Evolutionary conservation across 2,888 invertebrate species (phyloP).

Genomic region (Nasonovia ribisnigri): DNA sequence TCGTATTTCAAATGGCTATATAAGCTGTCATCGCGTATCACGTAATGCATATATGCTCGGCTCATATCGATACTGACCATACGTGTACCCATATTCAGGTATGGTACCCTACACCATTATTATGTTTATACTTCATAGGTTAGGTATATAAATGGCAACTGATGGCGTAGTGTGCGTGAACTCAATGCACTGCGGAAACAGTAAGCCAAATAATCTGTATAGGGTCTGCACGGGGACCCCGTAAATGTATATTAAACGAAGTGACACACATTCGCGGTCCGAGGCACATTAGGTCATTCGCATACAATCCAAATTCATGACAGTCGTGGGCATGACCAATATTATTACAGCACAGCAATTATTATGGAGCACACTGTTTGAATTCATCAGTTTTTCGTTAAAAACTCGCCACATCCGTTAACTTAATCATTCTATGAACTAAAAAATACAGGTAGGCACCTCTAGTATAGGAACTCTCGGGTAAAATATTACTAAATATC

Average conservation of each 20-base stretch:
- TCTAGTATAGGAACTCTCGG: no score
- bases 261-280: neutral
- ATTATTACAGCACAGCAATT: no score
- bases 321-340: neutral
- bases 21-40: neutral
- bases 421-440: no score
- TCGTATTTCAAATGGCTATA: neutral
- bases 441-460: no score
- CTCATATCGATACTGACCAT: neutral
- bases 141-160: no score
- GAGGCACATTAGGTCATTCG: neutral
- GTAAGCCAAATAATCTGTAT: neutral
- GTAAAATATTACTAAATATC: no score
- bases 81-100: no score
- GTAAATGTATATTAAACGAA: neutral
- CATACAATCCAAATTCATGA: neutral
- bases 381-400: no score
- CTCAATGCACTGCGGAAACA: neutral
- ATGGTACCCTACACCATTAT: neutral
- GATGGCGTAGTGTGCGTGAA: neutral
- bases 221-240: neutral
- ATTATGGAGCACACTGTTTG: no score
- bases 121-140: neutral
- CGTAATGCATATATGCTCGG: neutral
- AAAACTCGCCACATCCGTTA: no score